These are phyloP conservation scores for Drosophila birchii DNA, from an alignment of 2,888 invertebrate genomes.

Conservation along the genomic window DNA sequence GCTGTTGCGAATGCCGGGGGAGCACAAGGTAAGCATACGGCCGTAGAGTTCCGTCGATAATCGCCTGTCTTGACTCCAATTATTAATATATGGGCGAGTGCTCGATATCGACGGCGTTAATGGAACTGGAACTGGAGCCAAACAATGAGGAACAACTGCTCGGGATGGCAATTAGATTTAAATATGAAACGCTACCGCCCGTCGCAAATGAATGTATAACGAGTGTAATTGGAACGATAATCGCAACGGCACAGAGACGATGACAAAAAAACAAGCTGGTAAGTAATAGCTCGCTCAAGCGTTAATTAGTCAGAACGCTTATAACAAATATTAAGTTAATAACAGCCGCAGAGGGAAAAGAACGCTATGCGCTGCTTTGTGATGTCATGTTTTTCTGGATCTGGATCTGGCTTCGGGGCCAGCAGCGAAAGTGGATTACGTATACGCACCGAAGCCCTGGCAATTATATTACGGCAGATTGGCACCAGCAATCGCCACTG, in stretches of 20 bases:
- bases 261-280: conserved; percentile 22
- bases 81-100: conserved; percentile 53
- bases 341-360: conserved; percentile 22
- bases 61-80: conserved; percentile 24
- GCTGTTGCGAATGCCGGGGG: conserved; percentile 4
- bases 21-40: conserved; percentile 33
- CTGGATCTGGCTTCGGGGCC: neutral
- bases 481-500: conserved; percentile 22
- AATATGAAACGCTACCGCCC: conserved; percentile 51
- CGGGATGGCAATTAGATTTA: conserved; percentile 62
- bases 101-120: conserved; percentile 19
- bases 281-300: conserved; percentile 23
- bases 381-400: conserved; percentile 32
- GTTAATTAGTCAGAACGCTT: conserved; percentile 57
- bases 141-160: conserved; percentile 60
- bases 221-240: conserved; percentile 59
- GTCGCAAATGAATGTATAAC: conserved; percentile 66
- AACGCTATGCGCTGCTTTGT: conserved; percentile 15
- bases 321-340: conserved; percentile 52
- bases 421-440: conserved; percentile 28
- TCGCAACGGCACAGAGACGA: conserved; percentile 31
- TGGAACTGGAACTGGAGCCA: conserved; percentile 47
- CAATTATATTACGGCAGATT: conserved; percentile 28
- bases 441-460: conserved; percentile 42
- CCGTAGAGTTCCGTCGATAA: conserved; percentile 24